A percentile compares a stretch with the other conserved stretches of the same genome.
Evolutionary conservation across 2,888 invertebrate genomes (phyloP).

Genomic region (Hecatera dysodea): DNA sequence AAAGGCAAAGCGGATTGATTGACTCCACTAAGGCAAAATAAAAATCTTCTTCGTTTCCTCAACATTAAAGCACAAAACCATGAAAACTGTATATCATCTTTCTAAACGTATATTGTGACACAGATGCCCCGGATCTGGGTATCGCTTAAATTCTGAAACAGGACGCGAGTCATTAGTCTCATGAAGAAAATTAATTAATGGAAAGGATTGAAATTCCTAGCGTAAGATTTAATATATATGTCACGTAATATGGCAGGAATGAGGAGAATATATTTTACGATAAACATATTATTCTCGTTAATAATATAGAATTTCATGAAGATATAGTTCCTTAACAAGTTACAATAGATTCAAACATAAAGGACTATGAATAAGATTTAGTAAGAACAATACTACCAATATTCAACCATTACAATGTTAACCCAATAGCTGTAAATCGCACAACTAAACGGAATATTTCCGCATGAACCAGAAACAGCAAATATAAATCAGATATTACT

Average conservation of each 20-base stretch:
- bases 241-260: constrained; percentile 8
- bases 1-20: too few relatives aligned
- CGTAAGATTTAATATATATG: constrained; percentile 31
- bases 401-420: constrained; percentile 5
- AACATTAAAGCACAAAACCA: constrained; percentile 4
- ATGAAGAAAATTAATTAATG: constrained; percentile 49
- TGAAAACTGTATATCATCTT: constrained; percentile 37
- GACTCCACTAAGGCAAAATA: neutral
- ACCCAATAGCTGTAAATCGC: neutral
- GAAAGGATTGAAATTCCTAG: constrained; percentile 43
- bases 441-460: constrained; percentile 23
- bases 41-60: neutral
- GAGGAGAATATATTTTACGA: neutral
- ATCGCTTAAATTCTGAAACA: constrained; percentile 45
- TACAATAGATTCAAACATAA: too few relatives aligned
- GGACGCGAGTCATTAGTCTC: constrained; percentile 47
- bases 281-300: neutral
- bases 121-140: constrained; percentile 35
- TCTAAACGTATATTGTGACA: constrained; percentile 27
- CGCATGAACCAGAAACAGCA: constrained; percentile 28
- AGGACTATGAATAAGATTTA: neutral
- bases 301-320: neutral
- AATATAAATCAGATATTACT: constrained; percentile 52
- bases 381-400: constrained; percentile 2
- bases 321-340: neutral